Percentiles rank a stretch among this genome's conserved stretches.
phyloP scores from a whole-genome alignment of 2,888 invertebrate genomes.

The Mythimna loreyi region DNA sequence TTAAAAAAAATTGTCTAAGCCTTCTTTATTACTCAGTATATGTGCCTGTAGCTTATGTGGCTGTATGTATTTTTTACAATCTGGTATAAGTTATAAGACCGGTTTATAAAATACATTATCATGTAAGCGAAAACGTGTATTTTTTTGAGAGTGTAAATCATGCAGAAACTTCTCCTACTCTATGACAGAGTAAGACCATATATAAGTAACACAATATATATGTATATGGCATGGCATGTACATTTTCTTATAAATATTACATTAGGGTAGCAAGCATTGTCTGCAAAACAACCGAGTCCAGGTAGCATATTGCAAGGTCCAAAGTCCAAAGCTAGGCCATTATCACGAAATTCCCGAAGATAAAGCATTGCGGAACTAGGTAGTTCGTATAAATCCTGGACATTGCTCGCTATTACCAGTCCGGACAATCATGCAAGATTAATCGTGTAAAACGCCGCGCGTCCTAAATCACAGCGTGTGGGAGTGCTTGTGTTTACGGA shows the following conservation, averaged over 20 bases:
- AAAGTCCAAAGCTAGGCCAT: conserved; percentile 6
- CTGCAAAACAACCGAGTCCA: not conserved
- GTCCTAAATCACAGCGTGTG: conserved; percentile 65
- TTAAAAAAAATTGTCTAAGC: too few relatives aligned
- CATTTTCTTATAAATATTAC: not conserved
- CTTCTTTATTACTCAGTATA: too few relatives aligned
- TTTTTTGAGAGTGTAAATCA: too few relatives aligned
- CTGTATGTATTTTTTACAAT: too few relatives aligned
- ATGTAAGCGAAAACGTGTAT: too few relatives aligned
- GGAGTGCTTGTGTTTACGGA: not conserved
- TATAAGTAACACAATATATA: too few relatives aligned
- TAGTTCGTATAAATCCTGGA: conserved; percentile 58
- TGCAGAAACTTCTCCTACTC: too few relatives aligned
- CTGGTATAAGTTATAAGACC: too few relatives aligned
- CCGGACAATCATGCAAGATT: conserved; percentile 67
- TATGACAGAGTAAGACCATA: too few relatives aligned
- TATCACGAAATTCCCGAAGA: conserved; percentile 58
- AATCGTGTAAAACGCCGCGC: conserved; percentile 66
- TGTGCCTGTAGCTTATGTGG: too few relatives aligned
- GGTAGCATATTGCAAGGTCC: conserved; percentile 10
- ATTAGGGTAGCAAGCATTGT: not conserved
- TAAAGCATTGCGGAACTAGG: conserved; percentile 50
- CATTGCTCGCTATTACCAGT: conserved; percentile 59
- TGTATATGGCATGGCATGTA: too few relatives aligned
- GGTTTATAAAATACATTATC: too few relatives aligned